Base-by-base conservation (phyloP, 2,113 vertebrate species). In the Aramus guarauna region DNA sequence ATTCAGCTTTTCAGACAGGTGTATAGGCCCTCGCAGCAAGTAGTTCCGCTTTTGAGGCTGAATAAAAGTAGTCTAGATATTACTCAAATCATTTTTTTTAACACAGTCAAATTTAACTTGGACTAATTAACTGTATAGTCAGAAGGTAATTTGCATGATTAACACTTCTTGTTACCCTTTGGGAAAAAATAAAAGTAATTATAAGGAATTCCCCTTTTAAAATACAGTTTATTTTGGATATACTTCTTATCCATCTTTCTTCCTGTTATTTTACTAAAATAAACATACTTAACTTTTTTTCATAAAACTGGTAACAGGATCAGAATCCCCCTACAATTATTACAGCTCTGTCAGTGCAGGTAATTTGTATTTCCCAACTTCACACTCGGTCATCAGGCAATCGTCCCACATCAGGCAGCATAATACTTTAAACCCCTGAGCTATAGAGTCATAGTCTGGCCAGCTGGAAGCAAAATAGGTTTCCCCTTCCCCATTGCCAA, bases 381-480 rank as follows among this genome's bases (percentile, higher is more conserved):
- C 55, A 56, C 85, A 83, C 63, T 88, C 93, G 88, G 64, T 77
- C 88, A 90, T 95, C 82, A 94, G 91, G 90, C 91, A 95, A 76
- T 88, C 16, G 0, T 92, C 86, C 79, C 55, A 66, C 76, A 73
- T 95, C 88, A 95, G 79, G 86, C 95, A 94, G 88, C 69, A 58
- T 59, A 92, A 84, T 94, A 69, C 55, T 88, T 91, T 74, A 96
- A 96, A 86, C 29, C 55, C 39, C n/a, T 84, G 91, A 92, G 85
- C 89, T 91, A 43, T 85, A 83, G 62, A 94, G 39, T 73, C 9
- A 1, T 26, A 66, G 59, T 58, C n/a, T 53, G 41, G 94, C 94
- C 95, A 95, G 91, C 91, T 96, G 95, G 95, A 96, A 94, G 86
- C 24, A 89, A 58, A 95, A 74, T 86, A 91, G 83, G 37, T 96